Evolutionary conservation across 2,113 vertebrate species (phyloP).

Genomic region (Euleptes europaea): DNA sequence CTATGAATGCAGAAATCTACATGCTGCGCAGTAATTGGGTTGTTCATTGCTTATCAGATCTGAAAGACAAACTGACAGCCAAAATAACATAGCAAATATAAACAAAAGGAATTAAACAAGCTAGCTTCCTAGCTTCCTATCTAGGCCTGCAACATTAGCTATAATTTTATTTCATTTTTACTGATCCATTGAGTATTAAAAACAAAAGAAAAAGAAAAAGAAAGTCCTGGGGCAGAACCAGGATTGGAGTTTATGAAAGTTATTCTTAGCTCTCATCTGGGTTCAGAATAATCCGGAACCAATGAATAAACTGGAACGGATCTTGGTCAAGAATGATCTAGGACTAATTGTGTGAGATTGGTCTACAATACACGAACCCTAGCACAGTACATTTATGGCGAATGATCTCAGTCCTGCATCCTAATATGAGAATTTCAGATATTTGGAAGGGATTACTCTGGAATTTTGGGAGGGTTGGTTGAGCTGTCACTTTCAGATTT

Average conservation of each 20-base stretch:
- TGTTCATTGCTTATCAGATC: neutral
- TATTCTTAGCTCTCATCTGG: neutral
- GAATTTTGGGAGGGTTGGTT: neutral
- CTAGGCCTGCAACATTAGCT: neutral
- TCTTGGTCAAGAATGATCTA: neutral
- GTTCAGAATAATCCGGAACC: neutral
- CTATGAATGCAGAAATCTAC: neutral
- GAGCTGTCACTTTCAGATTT: neutral
- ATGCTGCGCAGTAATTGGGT: neutral
- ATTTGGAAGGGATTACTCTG: neutral
- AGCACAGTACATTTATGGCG: neutral
- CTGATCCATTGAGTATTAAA: neutral
- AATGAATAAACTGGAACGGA: too few species aligned
- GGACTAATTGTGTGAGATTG: neutral
- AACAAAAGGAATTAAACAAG: neutral
- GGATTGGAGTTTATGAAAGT: neutral
- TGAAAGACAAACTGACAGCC: neutral
- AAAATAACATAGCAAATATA: accelerated
- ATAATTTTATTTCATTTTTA: neutral
- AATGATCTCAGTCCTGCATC: neutral
- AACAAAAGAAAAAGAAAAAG: neutral
- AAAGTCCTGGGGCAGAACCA: neutral
- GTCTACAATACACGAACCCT: neutral
- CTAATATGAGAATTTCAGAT: neutral
- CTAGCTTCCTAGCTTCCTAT: neutral